Conservation (phyloP, 1,140 invertebrate species). For the Riptortus pedestris region DNA sequence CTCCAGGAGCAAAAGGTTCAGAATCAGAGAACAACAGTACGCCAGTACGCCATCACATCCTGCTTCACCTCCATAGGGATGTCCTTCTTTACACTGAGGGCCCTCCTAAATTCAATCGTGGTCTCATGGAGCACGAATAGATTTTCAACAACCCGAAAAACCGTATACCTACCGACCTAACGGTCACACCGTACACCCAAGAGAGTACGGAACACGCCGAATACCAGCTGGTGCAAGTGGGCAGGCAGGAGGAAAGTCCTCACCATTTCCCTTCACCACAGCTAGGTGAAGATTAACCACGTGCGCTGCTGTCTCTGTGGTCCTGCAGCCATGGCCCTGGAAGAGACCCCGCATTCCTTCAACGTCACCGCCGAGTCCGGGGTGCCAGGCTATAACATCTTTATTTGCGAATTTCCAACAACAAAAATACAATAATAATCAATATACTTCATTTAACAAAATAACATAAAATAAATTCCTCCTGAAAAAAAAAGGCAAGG, state of each 20-base stretch:
- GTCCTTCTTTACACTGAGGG: not conserved
- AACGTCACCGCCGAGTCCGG: not conserved
- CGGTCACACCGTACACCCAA: too few relatives aligned
- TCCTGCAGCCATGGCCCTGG: not conserved
- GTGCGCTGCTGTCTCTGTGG: not conserved
- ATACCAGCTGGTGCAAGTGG: too few relatives aligned
- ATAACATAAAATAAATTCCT: not conserved
- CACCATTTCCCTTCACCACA: not conserved
- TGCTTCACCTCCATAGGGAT: not conserved
- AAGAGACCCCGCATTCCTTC: not conserved
- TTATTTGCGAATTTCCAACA: not conserved
- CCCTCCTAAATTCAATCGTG: too few relatives aligned
- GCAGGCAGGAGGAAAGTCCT: too few relatives aligned
- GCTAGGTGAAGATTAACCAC: not conserved
- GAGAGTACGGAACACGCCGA: too few relatives aligned
- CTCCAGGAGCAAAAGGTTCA: not conserved
- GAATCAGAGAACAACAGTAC: not conserved
- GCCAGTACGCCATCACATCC: too few relatives aligned
- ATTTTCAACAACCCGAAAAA: too few relatives aligned
- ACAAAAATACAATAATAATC: not conserved
- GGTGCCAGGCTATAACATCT: not conserved
- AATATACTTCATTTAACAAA: too few relatives aligned
- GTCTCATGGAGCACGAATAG: too few relatives aligned
- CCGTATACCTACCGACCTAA: too few relatives aligned
- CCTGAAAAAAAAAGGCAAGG: not conserved